phyloP scores from a whole-genome alignment of 1,140 invertebrate genomes.

The Drosophila orosa region DNA sequence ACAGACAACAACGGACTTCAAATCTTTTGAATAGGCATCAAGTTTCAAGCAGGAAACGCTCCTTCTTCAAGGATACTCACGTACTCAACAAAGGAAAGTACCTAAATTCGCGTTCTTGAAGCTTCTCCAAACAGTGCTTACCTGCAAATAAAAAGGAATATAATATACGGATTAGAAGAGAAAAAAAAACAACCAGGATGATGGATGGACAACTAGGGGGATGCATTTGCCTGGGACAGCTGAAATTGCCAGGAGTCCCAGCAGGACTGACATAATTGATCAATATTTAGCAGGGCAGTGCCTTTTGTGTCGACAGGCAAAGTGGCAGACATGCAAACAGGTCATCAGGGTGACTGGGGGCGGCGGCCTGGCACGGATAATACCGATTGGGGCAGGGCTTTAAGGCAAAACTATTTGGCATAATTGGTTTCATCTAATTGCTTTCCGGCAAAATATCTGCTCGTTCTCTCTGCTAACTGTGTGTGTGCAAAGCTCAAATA shows the following conservation, averaged over 20 bases:
- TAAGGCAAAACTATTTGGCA: constrained; percentile 34
- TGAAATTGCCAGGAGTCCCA: constrained; percentile 39
- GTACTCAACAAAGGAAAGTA: constrained; percentile 20
- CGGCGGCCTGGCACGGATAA: constrained; percentile 28
- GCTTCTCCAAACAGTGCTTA: constrained; percentile 51
- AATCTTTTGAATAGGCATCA: constrained; percentile 60
- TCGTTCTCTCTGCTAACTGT: constrained; percentile 6
- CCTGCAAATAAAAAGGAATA: constrained; percentile 54
- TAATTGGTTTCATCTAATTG: constrained; percentile 56
- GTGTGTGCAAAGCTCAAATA: constrained; percentile 35
- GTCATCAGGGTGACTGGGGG: constrained; percentile 48
- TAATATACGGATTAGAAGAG: constrained; percentile 47
- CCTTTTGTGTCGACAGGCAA: constrained; percentile 62
- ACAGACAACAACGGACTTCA: constrained; percentile 12
- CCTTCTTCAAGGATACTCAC: constrained; percentile 20
- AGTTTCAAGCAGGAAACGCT: constrained; percentile 69
- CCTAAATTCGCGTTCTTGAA: constrained; percentile 25
- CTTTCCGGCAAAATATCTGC: constrained; percentile 48
- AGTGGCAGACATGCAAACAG: constrained; percentile 74
- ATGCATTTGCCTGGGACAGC: constrained; percentile 41
- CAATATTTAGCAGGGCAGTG: constrained; percentile 66
- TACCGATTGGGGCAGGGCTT: constrained; percentile 28
- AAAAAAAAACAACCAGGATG: constrained; percentile 12
- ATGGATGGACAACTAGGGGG: constrained; percentile 45
- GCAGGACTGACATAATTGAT: constrained; percentile 63